Percentiles rank a stretch among this genome's conserved stretches.
Evolutionary conservation across 1,140 invertebrate genomes (phyloP).

Genomic region (Drosophila grimshawi): DNA sequence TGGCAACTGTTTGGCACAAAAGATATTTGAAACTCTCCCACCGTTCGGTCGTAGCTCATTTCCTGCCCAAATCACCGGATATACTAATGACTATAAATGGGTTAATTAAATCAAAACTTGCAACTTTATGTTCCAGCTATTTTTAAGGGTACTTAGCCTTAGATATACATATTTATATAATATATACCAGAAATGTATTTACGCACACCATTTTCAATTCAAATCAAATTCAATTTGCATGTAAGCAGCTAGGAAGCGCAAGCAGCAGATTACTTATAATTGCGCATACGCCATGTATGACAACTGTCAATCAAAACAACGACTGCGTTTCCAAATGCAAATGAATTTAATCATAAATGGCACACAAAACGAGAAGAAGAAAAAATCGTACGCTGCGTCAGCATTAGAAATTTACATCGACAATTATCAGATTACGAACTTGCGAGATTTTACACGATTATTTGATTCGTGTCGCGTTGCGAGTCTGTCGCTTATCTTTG

Average conservation of each 20-base stretch:
- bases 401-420: slow-evolving; percentile 56
- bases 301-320: slow-evolving; percentile 63
- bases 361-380: slow-evolving; percentile 7
- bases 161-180: not conserved
- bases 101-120: slow-evolving; percentile 68
- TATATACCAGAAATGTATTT: not conserved
- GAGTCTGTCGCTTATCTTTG: slow-evolving; percentile 43
- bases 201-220: not conserved
- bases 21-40: slow-evolving; percentile 36
- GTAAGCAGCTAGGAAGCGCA: slow-evolving; percentile 59
- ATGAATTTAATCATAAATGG: slow-evolving; percentile 31
- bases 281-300: slow-evolving; percentile 78
- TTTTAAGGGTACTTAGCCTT: not conserved
- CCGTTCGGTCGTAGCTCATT: slow-evolving; percentile 53
- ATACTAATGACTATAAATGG: slow-evolving; percentile 73
- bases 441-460: slow-evolving; percentile 49
- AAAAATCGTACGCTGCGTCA: slow-evolving; percentile 25
- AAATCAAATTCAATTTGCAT: slow-evolving; percentile 39
- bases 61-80: slow-evolving; percentile 73
- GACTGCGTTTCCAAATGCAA: slow-evolving; percentile 1
- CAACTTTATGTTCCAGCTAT: slow-evolving; percentile 11
- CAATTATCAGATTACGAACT: slow-evolving; percentile 44
- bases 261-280: slow-evolving; percentile 65
- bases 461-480: slow-evolving; percentile 45
- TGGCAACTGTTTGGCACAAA: slow-evolving; percentile 10